phyloP scores from a whole-genome alignment of 2,797 vertebrate species.

The Taenioides sp. region DNA sequence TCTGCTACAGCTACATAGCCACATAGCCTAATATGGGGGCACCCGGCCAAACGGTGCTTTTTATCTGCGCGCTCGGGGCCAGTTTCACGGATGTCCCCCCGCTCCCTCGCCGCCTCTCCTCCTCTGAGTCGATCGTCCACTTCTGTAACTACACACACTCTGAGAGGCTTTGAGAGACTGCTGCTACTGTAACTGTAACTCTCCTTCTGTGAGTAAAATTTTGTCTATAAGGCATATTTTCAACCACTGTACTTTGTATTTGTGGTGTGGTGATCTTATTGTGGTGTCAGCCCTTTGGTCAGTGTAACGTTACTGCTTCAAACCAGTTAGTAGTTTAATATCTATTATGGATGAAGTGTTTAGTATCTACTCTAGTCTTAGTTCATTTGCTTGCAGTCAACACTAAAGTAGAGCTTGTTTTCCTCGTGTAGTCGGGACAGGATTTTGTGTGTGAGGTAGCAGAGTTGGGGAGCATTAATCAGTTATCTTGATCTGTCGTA shows the following conservation, averaged over 20 bases:
- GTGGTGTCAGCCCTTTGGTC: not conserved
- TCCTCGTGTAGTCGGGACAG: not conserved
- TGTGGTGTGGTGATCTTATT: not conserved
- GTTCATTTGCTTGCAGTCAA: not conserved
- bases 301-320: not conserved
- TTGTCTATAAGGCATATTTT: conserved; percentile 33
- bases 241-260: conserved; percentile 9
- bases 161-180: not conserved
- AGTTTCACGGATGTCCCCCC: conserved; percentile 25
- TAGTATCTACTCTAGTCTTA: not conserved
- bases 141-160: conserved; percentile 1
- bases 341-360: not conserved
- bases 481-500: conserved; percentile 56
- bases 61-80: conserved; percentile 32
- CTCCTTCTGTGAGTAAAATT: conserved; percentile 61
- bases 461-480: conserved; percentile 43
- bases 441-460: conserved; percentile 18
- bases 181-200: conserved; percentile 40
- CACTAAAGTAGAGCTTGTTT: not conserved
- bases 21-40: conserved; percentile 81
- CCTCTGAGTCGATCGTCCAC: conserved; percentile 16
- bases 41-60: conserved; percentile 37
- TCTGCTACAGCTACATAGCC: conserved; percentile 45
- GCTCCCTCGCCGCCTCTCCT: conserved; percentile 25
- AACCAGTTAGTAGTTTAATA: not conserved